Evolutionary conservation across 1,140 invertebrate genomes (phyloP).

Genomic region (Lordiphosa mommai): DNA sequence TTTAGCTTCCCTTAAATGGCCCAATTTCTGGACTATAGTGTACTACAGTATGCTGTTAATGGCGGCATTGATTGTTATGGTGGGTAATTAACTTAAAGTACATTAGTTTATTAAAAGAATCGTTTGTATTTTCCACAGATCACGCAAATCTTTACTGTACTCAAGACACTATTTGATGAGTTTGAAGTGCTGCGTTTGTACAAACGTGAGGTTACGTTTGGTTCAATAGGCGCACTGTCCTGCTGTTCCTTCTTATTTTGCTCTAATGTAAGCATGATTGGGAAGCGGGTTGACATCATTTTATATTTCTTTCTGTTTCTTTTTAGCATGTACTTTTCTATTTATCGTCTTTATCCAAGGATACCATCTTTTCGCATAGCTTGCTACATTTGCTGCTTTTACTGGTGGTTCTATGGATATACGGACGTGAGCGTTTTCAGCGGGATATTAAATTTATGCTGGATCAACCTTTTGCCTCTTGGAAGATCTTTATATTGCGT

Average conservation of each 20-base stretch:
- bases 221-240: slow-evolving; percentile 33
- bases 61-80: slow-evolving; percentile 43
- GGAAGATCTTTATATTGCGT: slow-evolving; percentile 64
- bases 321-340: slow-evolving; percentile 41
- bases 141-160: slow-evolving; percentile 51
- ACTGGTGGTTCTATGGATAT: slow-evolving; percentile 87
- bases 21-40: slow-evolving; percentile 53
- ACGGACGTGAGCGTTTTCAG: slow-evolving; percentile 86
- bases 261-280: slow-evolving; percentile 45
- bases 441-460: slow-evolving; percentile 90
- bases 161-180: slow-evolving; percentile 67
- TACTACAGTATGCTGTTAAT: slow-evolving; percentile 55
- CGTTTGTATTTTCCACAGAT: slow-evolving; percentile 10
- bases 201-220: slow-evolving; percentile 42
- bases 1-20: slow-evolving; percentile 19
- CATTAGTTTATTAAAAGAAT: not conserved
- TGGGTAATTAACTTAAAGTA: not conserved
- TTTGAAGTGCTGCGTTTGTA: slow-evolving; percentile 41
- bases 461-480: slow-evolving; percentile 83
- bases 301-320: not conserved
- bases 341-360: slow-evolving; percentile 41
- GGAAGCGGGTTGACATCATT: not conserved
- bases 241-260: slow-evolving; percentile 47
- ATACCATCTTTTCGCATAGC: slow-evolving; percentile 86
- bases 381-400: slow-evolving; percentile 86